These are phyloP conservation scores for Hypselothyrea guttata DNA, from an alignment of 2,888 invertebrate species.

Conservation along the genomic window DNA sequence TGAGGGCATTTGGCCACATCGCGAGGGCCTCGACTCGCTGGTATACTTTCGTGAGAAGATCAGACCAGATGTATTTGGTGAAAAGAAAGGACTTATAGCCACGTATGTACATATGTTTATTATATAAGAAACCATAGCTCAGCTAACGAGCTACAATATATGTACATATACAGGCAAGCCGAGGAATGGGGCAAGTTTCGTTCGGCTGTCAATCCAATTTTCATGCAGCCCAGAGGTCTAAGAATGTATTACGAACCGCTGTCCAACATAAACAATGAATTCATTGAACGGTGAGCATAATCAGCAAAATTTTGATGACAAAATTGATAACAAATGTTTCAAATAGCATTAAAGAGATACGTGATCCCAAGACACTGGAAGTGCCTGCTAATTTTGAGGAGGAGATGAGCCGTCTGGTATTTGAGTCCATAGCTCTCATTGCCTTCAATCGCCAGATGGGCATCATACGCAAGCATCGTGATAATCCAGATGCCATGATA, in stretches of 20 bases:
- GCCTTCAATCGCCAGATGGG: constrained; percentile 80
- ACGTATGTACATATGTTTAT: constrained; percentile 31
- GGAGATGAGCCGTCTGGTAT: constrained; percentile 84
- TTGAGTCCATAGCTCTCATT: constrained; percentile 83
- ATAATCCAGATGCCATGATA: constrained; percentile 58
- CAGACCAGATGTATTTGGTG: constrained; percentile 48
- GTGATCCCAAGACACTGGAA: constrained; percentile 65
- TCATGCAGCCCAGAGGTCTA: constrained; percentile 85
- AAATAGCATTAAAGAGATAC: constrained; percentile 75
- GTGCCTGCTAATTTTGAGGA: constrained; percentile 83
- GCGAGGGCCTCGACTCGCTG: constrained; percentile 80
- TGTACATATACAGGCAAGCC: constrained; percentile 83
- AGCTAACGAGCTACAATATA: not conserved
- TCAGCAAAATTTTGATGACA: no score
- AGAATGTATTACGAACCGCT: constrained; percentile 83
- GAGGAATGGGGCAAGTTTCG: constrained; percentile 83
- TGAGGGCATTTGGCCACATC: constrained; percentile 82
- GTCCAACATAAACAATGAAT: constrained; percentile 79
- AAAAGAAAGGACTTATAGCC: constrained; percentile 38
- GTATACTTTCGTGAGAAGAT: constrained; percentile 65
- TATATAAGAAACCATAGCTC: not conserved
- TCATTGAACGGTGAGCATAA: constrained; percentile 69
- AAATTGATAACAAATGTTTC: no score
- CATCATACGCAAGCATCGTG: constrained; percentile 57
- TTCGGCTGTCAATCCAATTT: constrained; percentile 85